phyloP scores from a whole-genome alignment of 2,888 invertebrate species.

The Phlogophora meticulosa region DNA sequence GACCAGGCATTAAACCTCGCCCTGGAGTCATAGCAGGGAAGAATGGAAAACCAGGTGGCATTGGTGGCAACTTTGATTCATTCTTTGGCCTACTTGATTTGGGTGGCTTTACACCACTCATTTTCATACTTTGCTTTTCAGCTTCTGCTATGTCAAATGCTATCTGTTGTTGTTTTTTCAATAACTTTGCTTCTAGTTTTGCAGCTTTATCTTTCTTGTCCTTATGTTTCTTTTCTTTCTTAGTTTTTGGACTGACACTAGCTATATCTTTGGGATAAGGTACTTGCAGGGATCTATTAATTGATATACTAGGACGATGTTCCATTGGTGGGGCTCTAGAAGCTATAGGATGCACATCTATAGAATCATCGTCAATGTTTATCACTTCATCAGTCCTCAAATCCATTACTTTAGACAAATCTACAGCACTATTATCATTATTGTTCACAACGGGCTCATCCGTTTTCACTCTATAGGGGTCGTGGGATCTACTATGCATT shows the following conservation, averaged over 20 bases:
- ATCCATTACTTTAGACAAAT: conserved; percentile 88
- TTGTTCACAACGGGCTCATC: conserved; percentile 87
- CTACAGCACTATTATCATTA: conserved; percentile 89
- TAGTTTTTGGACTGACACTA: conserved; percentile 91
- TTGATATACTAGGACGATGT: conserved; percentile 82
- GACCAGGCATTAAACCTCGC: conserved; percentile 91
- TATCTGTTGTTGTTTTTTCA: conserved; percentile 87
- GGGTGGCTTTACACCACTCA: conserved; percentile 78
- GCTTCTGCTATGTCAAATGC: conserved; percentile 84
- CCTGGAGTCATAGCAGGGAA: conserved; percentile 87
- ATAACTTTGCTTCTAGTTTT: conserved; percentile 86
- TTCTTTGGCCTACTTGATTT: conserved; percentile 86
- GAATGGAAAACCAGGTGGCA: conserved; percentile 87
- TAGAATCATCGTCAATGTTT: conserved; percentile 87
- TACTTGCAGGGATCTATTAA: conserved; percentile 86
- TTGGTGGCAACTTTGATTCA: conserved; percentile 83
- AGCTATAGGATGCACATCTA: conserved; percentile 79
- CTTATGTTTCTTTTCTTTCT: conserved; percentile 91
- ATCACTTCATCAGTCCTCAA: conserved; percentile 89
- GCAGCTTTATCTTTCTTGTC: conserved; percentile 89
- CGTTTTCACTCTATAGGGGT: conserved; percentile 79
- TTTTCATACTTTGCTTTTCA: conserved; percentile 83
- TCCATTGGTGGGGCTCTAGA: conserved; percentile 73
- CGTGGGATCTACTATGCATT: conserved; percentile 76
- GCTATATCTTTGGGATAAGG: conserved; percentile 89